phyloP scores from a whole-genome alignment of 2,113 vertebrate species.

The Rhinolophus ferrumequinum region DNA sequence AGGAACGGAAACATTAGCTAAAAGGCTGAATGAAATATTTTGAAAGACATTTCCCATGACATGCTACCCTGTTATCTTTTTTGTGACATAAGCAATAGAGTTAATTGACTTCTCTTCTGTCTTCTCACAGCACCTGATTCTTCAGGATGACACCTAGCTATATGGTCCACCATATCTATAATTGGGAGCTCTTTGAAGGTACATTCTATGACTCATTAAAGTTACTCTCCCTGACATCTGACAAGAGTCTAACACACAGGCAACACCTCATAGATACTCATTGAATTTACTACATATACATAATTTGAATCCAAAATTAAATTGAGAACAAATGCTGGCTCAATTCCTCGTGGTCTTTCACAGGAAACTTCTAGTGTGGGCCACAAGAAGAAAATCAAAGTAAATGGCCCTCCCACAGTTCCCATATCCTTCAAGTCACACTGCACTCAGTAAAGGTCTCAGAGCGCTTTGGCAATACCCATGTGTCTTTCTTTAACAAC shows the following conservation, averaged over 20 bases:
- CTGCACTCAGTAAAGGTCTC: background rate
- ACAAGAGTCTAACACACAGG: background rate
- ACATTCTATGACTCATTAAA: background rate
- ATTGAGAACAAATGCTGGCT: background rate
- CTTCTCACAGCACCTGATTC: background rate
- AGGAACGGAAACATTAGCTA: background rate
- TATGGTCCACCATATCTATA: background rate
- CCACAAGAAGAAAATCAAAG: background rate
- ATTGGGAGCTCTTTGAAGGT: background rate
- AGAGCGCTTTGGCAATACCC: background rate
- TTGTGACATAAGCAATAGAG: background rate
- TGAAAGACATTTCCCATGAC: background rate
- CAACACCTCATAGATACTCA: no score
- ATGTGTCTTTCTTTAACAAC: slow-evolving; percentile 23
- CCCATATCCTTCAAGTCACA: background rate
- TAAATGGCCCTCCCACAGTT: background rate
- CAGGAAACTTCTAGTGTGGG: background rate
- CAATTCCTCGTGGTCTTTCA: accelerated
- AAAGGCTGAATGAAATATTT: background rate
- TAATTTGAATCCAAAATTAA: background rate
- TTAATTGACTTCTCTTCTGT: background rate
- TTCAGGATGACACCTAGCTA: accelerated
- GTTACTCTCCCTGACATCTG: background rate
- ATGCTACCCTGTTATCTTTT: background rate
- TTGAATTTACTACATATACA: background rate